A percentile compares a stretch with the other conserved stretches of the same genome.
Evolutionary conservation across 2,888 invertebrate genomes (phyloP).

Genomic region (Tenthredo distinguenda): DNA sequence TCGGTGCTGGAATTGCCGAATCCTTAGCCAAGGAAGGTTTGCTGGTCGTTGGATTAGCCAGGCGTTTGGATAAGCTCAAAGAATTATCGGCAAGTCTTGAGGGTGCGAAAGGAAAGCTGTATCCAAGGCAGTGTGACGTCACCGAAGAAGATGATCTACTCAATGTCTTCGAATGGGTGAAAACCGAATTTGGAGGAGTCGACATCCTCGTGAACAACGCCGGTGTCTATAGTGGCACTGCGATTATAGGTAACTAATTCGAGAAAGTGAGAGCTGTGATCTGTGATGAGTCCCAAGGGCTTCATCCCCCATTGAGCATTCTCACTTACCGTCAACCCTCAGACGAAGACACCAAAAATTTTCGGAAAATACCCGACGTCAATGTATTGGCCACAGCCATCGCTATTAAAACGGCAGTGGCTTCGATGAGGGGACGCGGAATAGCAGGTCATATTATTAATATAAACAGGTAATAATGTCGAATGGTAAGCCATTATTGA

Average conservation of each 20-base stretch:
- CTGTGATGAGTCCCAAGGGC: background rate
- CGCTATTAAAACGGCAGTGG: conserved; percentile 81
- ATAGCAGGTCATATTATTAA: conserved; percentile 82
- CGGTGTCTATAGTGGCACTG: conserved; percentile 66
- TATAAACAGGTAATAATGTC: conserved; percentile 80
- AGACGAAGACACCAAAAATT: conserved; percentile 71
- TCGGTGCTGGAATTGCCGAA: conserved; percentile 79
- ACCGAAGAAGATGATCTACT: conserved; percentile 62
- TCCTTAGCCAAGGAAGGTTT: conserved; percentile 79
- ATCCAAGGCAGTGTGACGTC: conserved; percentile 66
- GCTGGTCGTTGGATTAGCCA: conserved; percentile 80
- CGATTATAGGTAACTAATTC: background rate
- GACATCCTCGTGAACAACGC: conserved; percentile 79
- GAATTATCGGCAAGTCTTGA: conserved; percentile 59
- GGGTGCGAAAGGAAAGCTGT: conserved; percentile 68
- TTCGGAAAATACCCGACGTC: conserved; percentile 76
- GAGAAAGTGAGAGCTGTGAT: background rate
- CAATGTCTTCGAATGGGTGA: conserved; percentile 61
- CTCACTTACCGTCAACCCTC: background rate
- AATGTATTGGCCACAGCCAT: conserved; percentile 82
- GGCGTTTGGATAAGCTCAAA: conserved; percentile 78
- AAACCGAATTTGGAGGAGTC: conserved; percentile 73
- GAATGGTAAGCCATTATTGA: conserved; percentile 38
- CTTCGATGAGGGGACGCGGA: conserved; percentile 79
- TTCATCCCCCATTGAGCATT: background rate